Conservation (phyloP, 2,797 vertebrate species). For the Crenuchus spilurus region DNA sequence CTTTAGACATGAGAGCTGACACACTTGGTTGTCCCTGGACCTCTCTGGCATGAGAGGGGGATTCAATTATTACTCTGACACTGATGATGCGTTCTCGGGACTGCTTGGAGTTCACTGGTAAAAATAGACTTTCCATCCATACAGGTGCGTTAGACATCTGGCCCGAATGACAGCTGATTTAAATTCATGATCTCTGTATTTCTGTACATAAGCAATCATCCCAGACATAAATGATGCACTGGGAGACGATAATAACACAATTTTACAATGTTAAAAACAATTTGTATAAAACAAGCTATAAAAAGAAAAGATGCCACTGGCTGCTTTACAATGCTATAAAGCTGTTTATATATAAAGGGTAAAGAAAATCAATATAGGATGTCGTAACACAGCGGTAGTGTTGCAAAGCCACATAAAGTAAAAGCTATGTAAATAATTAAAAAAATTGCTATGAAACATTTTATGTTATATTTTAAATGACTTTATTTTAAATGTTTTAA, state of each 20-base stretch:
- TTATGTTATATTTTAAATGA: too few species aligned
- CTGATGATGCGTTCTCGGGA: conserved; percentile 13
- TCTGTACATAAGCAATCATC: background rate
- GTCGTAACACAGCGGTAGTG: too few species aligned
- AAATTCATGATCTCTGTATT: conserved; percentile 12
- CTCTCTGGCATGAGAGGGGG: conserved; percentile 4
- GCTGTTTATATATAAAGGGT: too few species aligned
- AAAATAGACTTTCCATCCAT: conserved; percentile 16
- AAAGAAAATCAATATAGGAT: too few species aligned
- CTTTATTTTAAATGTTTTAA: too few species aligned
- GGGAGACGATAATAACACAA: too few species aligned
- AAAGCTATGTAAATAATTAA: too few species aligned
- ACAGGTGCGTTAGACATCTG: conserved; percentile 19
- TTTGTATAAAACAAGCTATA: too few species aligned
- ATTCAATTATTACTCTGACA: conserved; percentile 28
- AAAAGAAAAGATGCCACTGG: too few species aligned
- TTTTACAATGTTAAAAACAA: background rate
- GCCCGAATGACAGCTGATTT: conserved; percentile 5
- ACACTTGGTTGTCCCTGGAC: background rate
- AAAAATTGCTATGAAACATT: too few species aligned
- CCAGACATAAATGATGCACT: background rate
- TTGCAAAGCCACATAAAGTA: too few species aligned
- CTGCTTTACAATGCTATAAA: too few species aligned
- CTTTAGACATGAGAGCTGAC: conserved; percentile 17
- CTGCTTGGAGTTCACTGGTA: background rate